Evolutionary conservation across 1,140 invertebrate genomes (phyloP).

Genomic region (Campodea augens): DNA sequence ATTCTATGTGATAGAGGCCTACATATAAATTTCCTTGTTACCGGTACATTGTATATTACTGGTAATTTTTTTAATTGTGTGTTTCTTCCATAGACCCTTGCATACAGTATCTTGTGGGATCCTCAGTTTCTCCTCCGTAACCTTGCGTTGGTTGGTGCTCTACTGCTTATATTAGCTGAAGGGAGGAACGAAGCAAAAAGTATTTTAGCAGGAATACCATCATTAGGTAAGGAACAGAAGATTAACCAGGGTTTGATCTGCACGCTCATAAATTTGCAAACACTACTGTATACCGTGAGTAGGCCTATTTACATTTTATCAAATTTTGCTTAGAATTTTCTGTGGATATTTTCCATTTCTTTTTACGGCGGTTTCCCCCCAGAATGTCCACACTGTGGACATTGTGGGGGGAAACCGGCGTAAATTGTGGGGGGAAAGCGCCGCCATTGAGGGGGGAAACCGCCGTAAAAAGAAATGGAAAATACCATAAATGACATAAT

Average conservation of each 20-base stretch:
- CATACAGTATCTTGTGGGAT: constrained; percentile 97
- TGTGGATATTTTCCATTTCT: too few species aligned
- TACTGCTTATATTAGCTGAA: constrained; percentile 86
- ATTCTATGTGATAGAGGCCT: background rate
- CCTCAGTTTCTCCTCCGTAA: constrained; percentile 90
- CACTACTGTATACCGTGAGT: too few species aligned
- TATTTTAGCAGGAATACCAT: constrained; percentile 94
- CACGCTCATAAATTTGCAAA: constrained; percentile 8
- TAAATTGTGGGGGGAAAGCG: too few species aligned
- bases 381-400: too few species aligned
- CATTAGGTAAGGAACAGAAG: constrained; percentile 36
- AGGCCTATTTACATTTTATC: too few species aligned
- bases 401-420: too few species aligned
- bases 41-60: background rate
- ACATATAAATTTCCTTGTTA: background rate
- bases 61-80: constrained; percentile 4
- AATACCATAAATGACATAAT: too few species aligned
- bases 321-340: too few species aligned
- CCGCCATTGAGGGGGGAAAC: too few species aligned
- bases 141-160: constrained; percentile 84
- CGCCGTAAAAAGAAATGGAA: too few species aligned
- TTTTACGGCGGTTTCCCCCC: too few species aligned
- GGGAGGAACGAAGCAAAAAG: constrained; percentile 76
- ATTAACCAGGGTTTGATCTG: too few species aligned
- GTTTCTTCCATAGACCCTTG: constrained; percentile 59